Conservation (phyloP, 64 coral and sea anemone species). For the Montipora sp. region DNA sequence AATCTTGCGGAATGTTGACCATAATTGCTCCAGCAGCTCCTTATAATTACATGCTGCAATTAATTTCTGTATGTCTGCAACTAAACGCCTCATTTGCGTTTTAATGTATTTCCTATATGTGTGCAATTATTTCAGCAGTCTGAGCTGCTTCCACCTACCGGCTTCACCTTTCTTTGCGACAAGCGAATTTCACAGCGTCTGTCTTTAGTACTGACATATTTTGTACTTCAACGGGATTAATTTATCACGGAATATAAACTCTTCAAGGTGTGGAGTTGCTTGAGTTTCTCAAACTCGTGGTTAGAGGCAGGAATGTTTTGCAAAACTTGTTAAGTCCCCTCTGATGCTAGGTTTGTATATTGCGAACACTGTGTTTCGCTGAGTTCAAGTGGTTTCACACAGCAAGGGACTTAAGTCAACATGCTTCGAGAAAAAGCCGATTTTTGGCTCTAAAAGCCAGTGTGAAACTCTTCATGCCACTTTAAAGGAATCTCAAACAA, state of each 20-base stretch:
- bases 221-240: background rate
- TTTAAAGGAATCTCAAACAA: background rate
- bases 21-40: background rate
- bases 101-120: background rate
- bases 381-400: slow-evolving; percentile 3
- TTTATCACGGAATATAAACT: slow-evolving; percentile 2
- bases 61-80: background rate
- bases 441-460: background rate
- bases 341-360: background rate
- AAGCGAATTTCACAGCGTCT: slow-evolving; percentile 34
- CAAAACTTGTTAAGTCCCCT: slow-evolving; percentile 13
- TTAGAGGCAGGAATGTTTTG: slow-evolving; percentile 27
- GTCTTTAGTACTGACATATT: background rate
- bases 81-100: slow-evolving; percentile 15
- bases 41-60: background rate
- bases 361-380: slow-evolving; percentile 15
- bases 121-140: background rate
- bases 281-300: background rate
- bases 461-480: background rate
- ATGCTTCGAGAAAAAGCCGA: slow-evolving; percentile 10
- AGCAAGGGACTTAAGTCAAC: background rate
- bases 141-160: background rate
- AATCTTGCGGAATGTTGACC: background rate
- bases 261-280: background rate
- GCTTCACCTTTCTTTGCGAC: background rate